Evolutionary conservation across 2,888 invertebrate species (phyloP).

Genomic region (Lasioglossum figueresi): DNA sequence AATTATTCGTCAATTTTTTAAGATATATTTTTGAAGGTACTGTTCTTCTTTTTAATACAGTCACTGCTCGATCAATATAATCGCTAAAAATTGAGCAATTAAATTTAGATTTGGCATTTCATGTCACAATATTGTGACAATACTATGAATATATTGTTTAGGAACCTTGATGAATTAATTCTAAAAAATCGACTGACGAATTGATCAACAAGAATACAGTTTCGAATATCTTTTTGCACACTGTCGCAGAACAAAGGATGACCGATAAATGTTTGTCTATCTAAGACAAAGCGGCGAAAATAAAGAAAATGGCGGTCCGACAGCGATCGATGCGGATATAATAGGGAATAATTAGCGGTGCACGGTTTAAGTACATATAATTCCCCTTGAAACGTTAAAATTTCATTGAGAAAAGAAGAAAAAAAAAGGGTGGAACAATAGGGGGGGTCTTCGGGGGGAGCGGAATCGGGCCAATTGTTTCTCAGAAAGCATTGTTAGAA

Average conservation of each 20-base stretch:
- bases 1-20: too few species aligned
- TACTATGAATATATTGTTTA: too few species aligned
- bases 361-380: not conserved
- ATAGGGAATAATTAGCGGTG: slow-evolving; percentile 1
- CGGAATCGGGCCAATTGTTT: slow-evolving; percentile 29
- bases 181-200: not conserved
- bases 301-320: not conserved
- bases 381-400: slow-evolving; percentile 10
- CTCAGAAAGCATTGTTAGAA: slow-evolving; percentile 27
- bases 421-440: slow-evolving; percentile 12
- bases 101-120: too few species aligned
- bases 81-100: too few species aligned
- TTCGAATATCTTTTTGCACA: not conserved
- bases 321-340: not conserved
- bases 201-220: not conserved
- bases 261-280: not conserved
- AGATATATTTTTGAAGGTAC: too few species aligned
- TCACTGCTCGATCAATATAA: too few species aligned
- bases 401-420: not conserved
- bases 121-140: too few species aligned
- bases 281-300: not conserved
- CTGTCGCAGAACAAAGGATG: not conserved
- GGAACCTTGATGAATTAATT: not conserved
- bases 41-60: too few species aligned
- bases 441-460: not conserved